Evolutionary conservation across 2,888 invertebrate species (phyloP).

Genomic region (Phalangium opilio): DNA sequence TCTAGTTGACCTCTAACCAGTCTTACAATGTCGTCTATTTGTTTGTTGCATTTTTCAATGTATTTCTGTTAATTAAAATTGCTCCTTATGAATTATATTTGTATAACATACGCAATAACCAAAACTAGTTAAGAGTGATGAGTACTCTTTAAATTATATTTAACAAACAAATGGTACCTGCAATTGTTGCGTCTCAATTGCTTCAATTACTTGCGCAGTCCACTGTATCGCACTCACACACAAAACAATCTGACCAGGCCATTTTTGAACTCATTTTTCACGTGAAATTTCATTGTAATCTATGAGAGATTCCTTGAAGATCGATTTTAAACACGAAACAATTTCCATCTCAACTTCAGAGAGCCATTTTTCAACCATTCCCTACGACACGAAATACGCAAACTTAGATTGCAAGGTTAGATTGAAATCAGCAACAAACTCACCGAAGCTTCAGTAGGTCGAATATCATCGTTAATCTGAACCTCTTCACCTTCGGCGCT

Average conservation of each 20-base stretch:
- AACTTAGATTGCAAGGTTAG: too few species aligned
- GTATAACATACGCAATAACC: too few species aligned
- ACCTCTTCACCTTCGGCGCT: conserved; percentile 81
- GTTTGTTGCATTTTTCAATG: conserved; percentile 48
- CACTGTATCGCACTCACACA: conserved; percentile 71
- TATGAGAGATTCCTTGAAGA: conserved; percentile 51
- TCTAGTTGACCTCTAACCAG: conserved; percentile 65
- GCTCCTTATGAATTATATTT: too few species aligned
- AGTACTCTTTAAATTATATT: too few species aligned
- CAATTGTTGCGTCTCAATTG: conserved; percentile 44
- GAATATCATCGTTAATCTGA: too few species aligned
- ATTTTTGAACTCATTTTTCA: conserved; percentile 66
- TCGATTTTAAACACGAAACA: conserved; percentile 64
- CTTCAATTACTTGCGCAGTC: conserved; percentile 64
- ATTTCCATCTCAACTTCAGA: too few species aligned
- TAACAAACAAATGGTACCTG: too few species aligned
- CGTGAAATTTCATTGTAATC: too few species aligned
- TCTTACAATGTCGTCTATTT: conserved; percentile 68
- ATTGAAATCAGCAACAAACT: too few species aligned
- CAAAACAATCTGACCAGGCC: conserved; percentile 85
- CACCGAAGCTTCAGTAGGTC: too few species aligned
- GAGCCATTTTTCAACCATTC: conserved; percentile 91
- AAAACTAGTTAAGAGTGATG: too few species aligned
- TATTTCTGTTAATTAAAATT: conserved; percentile 38
- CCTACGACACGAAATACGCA: conserved; percentile 39